Percentiles rank a stretch among this genome's conserved stretches.
Evolutionary conservation across 2,113 vertebrate genomes (phyloP).

Genomic region (Sturnira hondurensis): DNA sequence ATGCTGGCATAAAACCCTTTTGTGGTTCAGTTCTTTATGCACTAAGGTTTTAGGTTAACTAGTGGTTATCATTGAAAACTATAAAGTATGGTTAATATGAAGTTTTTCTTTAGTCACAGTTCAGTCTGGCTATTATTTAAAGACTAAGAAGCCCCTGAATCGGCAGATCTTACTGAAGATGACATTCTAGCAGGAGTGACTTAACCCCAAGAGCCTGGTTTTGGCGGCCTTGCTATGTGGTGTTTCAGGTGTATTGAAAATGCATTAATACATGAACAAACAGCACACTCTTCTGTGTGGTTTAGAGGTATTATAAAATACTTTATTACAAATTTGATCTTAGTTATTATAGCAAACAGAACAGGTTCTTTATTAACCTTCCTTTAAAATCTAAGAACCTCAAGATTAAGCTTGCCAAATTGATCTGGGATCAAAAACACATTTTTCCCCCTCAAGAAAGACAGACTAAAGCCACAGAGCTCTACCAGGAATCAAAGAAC

Average conservation of each 20-base stretch:
- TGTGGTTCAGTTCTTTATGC: slow-evolving; percentile 81
- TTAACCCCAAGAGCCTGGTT: slow-evolving; percentile 56
- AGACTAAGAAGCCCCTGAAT: slow-evolving; percentile 32
- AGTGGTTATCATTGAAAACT: slow-evolving; percentile 77
- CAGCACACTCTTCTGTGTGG: slow-evolving; percentile 22
- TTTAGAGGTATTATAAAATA: slow-evolving; percentile 74
- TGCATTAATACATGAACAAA: slow-evolving; percentile 50
- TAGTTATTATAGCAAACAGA: slow-evolving; percentile 59
- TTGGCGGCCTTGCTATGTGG: slow-evolving; percentile 45
- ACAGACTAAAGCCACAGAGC: slow-evolving; percentile 70
- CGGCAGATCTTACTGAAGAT: slow-evolving; percentile 42
- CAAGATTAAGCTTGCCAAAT: slow-evolving; percentile 57
- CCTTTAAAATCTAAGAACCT: slow-evolving; percentile 56
- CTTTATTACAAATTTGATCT: slow-evolving; percentile 77
- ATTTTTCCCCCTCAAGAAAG: slow-evolving; percentile 22
- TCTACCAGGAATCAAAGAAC: slow-evolving; percentile 42
- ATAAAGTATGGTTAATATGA: slow-evolving; percentile 76
- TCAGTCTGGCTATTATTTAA: slow-evolving; percentile 70
- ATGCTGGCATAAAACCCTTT: slow-evolving; percentile 75
- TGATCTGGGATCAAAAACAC: slow-evolving; percentile 34
- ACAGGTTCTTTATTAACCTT: slow-evolving; percentile 53
- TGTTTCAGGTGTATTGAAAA: slow-evolving; percentile 47
- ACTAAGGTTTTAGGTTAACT: slow-evolving; percentile 79
- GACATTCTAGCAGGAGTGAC: slow-evolving; percentile 47
- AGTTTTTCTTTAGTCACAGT: slow-evolving; percentile 77